Base-by-base conservation (phyloP, 2,113 vertebrate species). In the Oncorhynchus gorbuscha region DNA sequence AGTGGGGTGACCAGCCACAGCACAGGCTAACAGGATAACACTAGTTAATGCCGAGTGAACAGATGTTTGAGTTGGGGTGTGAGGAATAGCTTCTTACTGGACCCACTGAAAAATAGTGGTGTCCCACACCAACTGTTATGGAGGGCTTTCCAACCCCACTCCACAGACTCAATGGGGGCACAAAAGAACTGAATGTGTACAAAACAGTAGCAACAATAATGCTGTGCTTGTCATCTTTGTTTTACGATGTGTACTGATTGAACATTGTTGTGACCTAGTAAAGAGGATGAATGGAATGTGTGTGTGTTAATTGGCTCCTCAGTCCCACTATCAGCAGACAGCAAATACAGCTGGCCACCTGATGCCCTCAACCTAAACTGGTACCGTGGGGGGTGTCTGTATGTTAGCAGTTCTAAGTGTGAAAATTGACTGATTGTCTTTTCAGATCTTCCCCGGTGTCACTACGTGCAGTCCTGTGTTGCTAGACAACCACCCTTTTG, bases 341-440 rank as follows among this genome's bases (percentile, higher is more conserved):
- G 75, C 81, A 89, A 89, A 91, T 89, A 90, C 89, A 93, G 90
- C 85, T 90, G 90, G 84, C 71, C 78, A 85, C 76, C 87, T 91
- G 84, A 84, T 86, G 85, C 73, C 69, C 72, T 69, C 69, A 79
- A 73, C 79, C 72, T 69, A 78, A 78, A 79, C 73, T 79, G 81
- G 64, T 58, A 62, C 24, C 5, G 16, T 32, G 20, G 6, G 39
- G 39, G 18, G 76, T 83, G 84, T 89, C 82, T 86, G 69, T 83
- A 82, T 61, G 72, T 84, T 69, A 77, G 18, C 71, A 48, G 68
- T 9, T 80, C 9, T 35, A 69, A 82, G 87, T 64, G 85, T 90
- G 87, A 90, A 90, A 90, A 84, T 69, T n/a, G 70, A 83, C 88
- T 83, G 77, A 68, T 86, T 62, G 59, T 74, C 69, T 73, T 85